Conservation (phyloP, 2,888 invertebrate genomes). For the Gerosis bhagava region DNA sequence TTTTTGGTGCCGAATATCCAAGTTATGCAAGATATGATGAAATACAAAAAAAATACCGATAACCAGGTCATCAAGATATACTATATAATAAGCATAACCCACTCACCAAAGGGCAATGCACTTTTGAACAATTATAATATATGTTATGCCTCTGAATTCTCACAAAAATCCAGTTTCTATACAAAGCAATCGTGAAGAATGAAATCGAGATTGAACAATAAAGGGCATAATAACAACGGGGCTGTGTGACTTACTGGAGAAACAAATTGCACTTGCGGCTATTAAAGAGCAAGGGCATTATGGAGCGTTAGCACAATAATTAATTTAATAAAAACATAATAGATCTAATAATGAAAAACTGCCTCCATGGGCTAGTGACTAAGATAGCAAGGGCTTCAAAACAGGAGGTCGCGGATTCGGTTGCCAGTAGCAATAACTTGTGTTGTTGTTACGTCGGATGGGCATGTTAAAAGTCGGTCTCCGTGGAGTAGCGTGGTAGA, state of each 20-base stretch:
- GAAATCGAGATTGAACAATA: constrained; percentile 19
- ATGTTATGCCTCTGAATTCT: constrained; percentile 21
- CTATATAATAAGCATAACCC: constrained; percentile 6
- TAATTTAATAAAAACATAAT: too few species aligned
- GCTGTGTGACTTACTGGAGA: constrained; percentile 14
- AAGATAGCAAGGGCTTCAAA: too few species aligned
- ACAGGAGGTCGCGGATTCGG: too few species aligned
- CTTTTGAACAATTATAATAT: constrained; percentile 22
- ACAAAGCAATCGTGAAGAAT: constrained; percentile 25
- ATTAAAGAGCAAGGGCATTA: too few species aligned
- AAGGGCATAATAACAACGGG: constrained; percentile 16
- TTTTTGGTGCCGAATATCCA: too few species aligned
- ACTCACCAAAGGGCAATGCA: constrained; percentile 27
- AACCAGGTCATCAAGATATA: background rate
- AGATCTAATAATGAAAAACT: too few species aligned
- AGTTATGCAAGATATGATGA: too few species aligned
- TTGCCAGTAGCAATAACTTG: too few species aligned
- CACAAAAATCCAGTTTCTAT: constrained; percentile 26
- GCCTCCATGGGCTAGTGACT: too few species aligned
- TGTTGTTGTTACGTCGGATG: too few species aligned
- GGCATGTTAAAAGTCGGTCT: too few species aligned
- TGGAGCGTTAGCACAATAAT: constrained; percentile 15
- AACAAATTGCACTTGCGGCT: constrained; percentile 23
- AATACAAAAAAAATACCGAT: background rate
- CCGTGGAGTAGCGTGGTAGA: too few species aligned